These are phyloP conservation scores for Haliaeetus leucogaster DNA, from an alignment of 2,113 vertebrate genomes.

Conservation along the genomic window DNA sequence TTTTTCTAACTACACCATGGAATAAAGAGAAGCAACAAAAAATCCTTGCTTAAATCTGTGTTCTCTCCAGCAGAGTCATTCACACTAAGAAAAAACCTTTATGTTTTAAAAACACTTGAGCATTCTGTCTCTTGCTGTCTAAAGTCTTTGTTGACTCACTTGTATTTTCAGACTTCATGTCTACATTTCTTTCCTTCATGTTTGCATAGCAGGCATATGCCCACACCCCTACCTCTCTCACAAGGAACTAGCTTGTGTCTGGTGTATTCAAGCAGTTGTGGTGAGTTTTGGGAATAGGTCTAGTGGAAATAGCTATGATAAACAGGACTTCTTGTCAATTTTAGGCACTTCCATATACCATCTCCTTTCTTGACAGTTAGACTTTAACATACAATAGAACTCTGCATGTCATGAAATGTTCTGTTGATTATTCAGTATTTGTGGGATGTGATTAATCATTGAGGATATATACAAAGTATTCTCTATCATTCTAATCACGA, in stretches of 20 bases:
- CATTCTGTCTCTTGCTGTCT: not conserved
- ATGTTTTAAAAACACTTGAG: not conserved
- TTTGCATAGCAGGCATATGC: constrained; percentile 1
- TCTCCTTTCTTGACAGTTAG: not conserved
- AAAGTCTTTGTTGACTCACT: not conserved
- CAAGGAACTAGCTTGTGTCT: not conserved
- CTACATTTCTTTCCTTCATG: not conserved
- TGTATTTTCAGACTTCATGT: not conserved
- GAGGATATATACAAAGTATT: not conserved
- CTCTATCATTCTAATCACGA: not conserved
- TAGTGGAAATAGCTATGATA: not conserved
- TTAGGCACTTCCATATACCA: not conserved
- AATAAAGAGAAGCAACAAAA: not conserved
- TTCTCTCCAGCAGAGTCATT: not conserved
- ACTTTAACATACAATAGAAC: not conserved
- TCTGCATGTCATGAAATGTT: not conserved
- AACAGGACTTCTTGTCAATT: not conserved
- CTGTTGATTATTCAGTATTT: not conserved
- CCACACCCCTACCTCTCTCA: not conserved
- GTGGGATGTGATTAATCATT: not conserved
- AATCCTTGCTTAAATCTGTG: not conserved
- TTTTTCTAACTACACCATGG: not conserved
- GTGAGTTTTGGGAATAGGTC: not conserved
- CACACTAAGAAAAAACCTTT: not conserved
- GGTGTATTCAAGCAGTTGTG: not conserved